A percentile compares a stretch with the other conserved stretches of the same genome.
These are phyloP conservation scores for Lepidostoma basale DNA, from an alignment of 1,140 invertebrate genomes.

Conservation along the genomic window DNA sequence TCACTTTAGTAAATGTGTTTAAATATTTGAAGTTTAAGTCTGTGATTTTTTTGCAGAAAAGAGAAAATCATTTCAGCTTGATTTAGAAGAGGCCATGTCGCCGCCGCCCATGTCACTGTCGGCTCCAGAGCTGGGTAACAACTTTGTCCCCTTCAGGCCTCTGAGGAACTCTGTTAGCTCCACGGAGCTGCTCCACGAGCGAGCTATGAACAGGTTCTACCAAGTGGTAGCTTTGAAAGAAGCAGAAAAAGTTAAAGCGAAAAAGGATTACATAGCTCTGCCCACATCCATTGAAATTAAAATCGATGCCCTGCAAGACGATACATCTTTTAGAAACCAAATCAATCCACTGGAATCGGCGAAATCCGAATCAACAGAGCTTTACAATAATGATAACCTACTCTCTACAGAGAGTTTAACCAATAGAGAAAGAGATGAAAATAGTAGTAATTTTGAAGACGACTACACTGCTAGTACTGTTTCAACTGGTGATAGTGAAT, in stretches of 20 bases:
- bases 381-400: neutral
- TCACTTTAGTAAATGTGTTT: neutral
- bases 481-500: conserved; percentile 55
- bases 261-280: conserved; percentile 40
- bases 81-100: conserved; percentile 66
- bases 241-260: conserved; percentile 60
- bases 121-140: conserved; percentile 71
- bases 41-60: conserved; percentile 58
- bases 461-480: conserved; percentile 67
- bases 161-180: conserved; percentile 78
- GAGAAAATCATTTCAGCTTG: conserved; percentile 65
- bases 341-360: neutral
- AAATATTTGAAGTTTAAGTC: too few relatives aligned
- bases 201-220: conserved; percentile 79
- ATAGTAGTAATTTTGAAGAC: conserved; percentile 60
- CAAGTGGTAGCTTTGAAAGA: conserved; percentile 75
- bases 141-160: conserved; percentile 54
- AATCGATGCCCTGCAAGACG: conserved; percentile 13
- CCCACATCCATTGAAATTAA: conserved; percentile 36
- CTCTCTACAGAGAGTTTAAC: conserved; percentile 39
- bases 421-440: conserved; percentile 41
- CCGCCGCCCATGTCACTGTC: conserved; percentile 80
- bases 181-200: conserved; percentile 78
- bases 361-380: neutral
- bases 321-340: conserved; percentile 29